phyloP scores from a whole-genome alignment of 2,888 invertebrate species.

The Drosophila mercatorum region DNA sequence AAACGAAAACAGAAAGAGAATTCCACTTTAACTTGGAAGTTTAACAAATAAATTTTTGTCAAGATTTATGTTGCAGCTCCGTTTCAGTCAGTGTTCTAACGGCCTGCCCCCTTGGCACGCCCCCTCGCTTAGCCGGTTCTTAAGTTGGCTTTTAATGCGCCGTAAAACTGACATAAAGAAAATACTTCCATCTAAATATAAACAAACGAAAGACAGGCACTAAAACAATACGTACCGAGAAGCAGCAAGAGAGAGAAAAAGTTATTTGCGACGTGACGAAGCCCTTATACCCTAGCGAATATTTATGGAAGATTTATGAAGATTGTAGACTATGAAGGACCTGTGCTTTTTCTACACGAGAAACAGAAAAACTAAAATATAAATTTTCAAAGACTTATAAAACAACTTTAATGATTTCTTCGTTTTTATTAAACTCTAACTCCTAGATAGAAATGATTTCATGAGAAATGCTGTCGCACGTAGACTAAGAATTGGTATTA shows the following conservation, averaged over 20 bases:
- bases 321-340: not conserved
- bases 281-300: conserved; percentile 14
- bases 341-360: too few species aligned
- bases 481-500: too few species aligned
- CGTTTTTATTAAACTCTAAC: too few species aligned
- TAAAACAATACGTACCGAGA: conserved; percentile 30
- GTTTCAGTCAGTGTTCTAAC: conserved; percentile 39
- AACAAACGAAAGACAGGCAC: conserved; percentile 61
- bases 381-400: not conserved
- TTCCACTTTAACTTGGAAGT: conserved; percentile 50
- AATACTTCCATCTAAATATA: conserved; percentile 77
- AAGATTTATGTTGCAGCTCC: conserved; percentile 69
- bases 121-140: conserved; percentile 40
- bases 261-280: conserved; percentile 2
- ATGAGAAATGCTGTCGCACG: too few species aligned
- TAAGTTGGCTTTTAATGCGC: conserved; percentile 61
- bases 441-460: not conserved
- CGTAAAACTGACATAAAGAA: conserved; percentile 66
- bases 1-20: not conserved
- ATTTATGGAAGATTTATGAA: not conserved
- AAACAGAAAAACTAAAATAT: not conserved
- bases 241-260: conserved; percentile 33
- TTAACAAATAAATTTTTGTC: conserved; percentile 71
- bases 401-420: not conserved
- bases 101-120: conserved; percentile 3